These are phyloP conservation scores for Gymnosoma rotundatum DNA, from an alignment of 2,888 invertebrate species.

Conservation along the genomic window DNA sequence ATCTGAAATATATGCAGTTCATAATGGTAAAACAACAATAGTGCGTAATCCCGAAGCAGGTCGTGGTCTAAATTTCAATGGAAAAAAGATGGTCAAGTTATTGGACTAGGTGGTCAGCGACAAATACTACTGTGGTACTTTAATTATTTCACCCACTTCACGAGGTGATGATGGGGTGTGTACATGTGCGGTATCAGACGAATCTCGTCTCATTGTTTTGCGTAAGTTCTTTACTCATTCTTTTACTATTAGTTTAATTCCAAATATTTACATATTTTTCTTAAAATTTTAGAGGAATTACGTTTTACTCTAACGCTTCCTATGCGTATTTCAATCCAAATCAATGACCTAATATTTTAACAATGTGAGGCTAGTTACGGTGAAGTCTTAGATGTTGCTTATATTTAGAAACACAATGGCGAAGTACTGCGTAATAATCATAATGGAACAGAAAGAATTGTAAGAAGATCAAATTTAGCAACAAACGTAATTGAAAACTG, in stretches of 20 bases:
- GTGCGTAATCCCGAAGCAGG: constrained; percentile 95
- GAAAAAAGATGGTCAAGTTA: no score
- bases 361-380: constrained; percentile 93
- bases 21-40: constrained; percentile 95
- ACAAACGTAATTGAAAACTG: no score
- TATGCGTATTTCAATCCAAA: constrained; percentile 86
- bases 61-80: constrained; percentile 94
- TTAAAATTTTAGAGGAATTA: no score
- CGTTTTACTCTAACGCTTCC: constrained; percentile 87
- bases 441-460: constrained; percentile 83
- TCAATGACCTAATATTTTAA: constrained; percentile 88
- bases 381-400: no score
- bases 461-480: constrained; percentile 75
- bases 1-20: constrained; percentile 94
- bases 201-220: constrained; percentile 92
- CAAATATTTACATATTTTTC: no score
- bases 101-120: constrained; percentile 91
- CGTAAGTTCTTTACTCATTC: no score
- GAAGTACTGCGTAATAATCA: constrained; percentile 87
- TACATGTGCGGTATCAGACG: constrained; percentile 94
- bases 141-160: constrained; percentile 92
- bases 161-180: constrained; percentile 94
- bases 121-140: constrained; percentile 92
- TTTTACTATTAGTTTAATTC: no score
- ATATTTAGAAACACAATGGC: no score